A percentile compares a stretch with the other conserved stretches of the same genome.
phyloP scores from a whole-genome alignment of 2,888 invertebrate species.

The Acanthosepion lycidas region DNA sequence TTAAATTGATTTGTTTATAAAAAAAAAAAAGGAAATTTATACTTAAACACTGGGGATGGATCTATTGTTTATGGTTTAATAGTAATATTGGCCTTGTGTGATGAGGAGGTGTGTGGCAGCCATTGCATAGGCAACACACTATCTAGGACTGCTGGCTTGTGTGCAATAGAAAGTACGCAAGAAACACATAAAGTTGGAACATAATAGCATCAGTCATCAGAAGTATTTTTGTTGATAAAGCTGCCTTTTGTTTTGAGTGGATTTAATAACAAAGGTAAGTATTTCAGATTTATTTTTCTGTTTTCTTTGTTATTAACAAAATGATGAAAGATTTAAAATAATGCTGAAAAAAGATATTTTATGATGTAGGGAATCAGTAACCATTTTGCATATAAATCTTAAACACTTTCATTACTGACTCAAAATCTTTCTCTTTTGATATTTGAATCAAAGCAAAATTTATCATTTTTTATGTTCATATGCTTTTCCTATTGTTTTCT shows the following conservation, averaged over 20 bases:
- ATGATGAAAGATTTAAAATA: neutral
- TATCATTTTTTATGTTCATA: neutral
- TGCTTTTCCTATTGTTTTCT: neutral
- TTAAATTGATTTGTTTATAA: neutral
- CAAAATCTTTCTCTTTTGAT: neutral
- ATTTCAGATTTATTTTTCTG: neutral
- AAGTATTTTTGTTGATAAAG: neutral
- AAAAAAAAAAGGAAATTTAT: neutral
- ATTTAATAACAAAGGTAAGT: neutral
- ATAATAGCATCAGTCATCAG: neutral
- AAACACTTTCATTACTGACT: neutral
- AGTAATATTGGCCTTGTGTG: neutral
- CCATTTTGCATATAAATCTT: neutral
- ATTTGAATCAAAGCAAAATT: neutral
- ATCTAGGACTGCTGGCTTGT: neutral
- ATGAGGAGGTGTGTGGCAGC: neutral
- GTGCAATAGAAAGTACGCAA: neutral
- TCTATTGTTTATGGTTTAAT: neutral
- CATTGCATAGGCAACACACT: neutral
- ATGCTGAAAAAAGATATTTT: neutral
- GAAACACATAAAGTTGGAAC: neutral
- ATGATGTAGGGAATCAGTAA: neutral
- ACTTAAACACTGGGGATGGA: too few species aligned
- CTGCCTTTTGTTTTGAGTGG: neutral
- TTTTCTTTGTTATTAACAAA: neutral